Conservation (phyloP, 2,797 vertebrate genomes). For the Pitangus sulphuratus region DNA sequence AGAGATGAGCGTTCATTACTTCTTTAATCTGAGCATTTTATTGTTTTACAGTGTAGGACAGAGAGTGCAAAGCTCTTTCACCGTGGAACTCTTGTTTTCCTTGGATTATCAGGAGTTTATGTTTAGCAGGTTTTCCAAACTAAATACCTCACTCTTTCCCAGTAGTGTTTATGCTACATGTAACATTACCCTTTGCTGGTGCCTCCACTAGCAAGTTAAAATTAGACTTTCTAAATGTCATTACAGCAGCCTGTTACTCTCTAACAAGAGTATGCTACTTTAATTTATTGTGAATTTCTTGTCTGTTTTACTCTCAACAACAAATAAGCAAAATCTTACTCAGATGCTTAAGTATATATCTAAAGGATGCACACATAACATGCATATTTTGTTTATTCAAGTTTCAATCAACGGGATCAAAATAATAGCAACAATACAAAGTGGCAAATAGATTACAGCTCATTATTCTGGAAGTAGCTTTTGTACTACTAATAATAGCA, state of each 20-base stretch:
- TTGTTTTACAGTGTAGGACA: constrained; percentile 6
- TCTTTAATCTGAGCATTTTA: not conserved
- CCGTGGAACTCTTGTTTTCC: constrained; percentile 30
- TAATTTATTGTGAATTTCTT: not conserved
- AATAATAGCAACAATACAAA: not conserved
- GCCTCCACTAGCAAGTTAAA: constrained; percentile 35
- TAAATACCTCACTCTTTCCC: constrained; percentile 13
- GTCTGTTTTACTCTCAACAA: not conserved
- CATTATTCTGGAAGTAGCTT: not conserved
- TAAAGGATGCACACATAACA: not conserved
- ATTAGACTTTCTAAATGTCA: constrained; percentile 68
- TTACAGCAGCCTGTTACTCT: not conserved
- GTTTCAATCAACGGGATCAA: not conserved
- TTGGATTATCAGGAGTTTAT: constrained; percentile 51
- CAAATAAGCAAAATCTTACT: not conserved
- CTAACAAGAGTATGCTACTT: not conserved
- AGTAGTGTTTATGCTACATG: not conserved
- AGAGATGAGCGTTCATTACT: not conserved
- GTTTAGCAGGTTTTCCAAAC: constrained; percentile 43
- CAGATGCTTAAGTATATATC: not conserved
- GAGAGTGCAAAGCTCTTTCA: constrained; percentile 5
- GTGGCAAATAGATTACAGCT: not conserved
- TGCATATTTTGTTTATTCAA: not conserved
- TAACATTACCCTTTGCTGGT: constrained; percentile 44
- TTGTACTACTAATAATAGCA: not conserved